Evolutionary conservation across 2,797 vertebrate species (phyloP).

Genomic region (Galago senegalensis): DNA sequence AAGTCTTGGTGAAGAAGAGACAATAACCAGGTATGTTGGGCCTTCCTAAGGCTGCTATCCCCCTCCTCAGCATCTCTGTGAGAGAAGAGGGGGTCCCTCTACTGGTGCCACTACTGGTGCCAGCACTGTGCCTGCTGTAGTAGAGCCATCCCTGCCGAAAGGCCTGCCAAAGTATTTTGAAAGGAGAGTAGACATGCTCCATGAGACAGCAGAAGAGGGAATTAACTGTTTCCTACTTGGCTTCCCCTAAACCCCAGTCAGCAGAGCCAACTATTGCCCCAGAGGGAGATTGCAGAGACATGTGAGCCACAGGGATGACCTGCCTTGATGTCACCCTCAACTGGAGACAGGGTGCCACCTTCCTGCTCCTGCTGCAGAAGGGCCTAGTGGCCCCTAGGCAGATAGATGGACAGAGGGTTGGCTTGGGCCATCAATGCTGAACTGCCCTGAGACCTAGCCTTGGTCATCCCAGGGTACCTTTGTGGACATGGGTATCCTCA

Average conservation of each 20-base stretch:
- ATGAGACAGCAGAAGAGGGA: not conserved
- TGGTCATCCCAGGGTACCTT: not conserved
- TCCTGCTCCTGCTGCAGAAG: not conserved
- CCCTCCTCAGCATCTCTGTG: accelerated
- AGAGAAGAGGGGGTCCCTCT: not conserved
- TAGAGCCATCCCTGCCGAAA: not conserved
- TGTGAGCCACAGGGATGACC: accelerated
- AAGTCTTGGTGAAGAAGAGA: not conserved
- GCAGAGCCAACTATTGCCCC: not conserved
- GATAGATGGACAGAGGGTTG: not conserved
- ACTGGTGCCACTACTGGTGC: not conserved
- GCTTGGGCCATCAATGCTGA: not conserved
- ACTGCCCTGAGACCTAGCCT: not conserved
- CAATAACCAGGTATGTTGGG: not conserved
- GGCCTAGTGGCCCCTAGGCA: not conserved
- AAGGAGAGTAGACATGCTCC: not conserved
- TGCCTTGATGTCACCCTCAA: not conserved
- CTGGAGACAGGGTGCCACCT: accelerated
- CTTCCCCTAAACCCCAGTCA: not conserved
- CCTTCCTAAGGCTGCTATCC: not conserved
- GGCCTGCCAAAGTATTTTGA: not conserved
- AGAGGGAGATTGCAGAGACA: not conserved
- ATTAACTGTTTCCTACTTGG: accelerated
- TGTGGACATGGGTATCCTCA: accelerated
- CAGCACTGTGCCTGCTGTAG: not conserved